Percentiles rank a stretch among this genome's conserved stretches.
These are phyloP conservation scores for Bombycilla garrulus DNA, from an alignment of 2,113 vertebrate genomes.

Conservation along the genomic window DNA sequence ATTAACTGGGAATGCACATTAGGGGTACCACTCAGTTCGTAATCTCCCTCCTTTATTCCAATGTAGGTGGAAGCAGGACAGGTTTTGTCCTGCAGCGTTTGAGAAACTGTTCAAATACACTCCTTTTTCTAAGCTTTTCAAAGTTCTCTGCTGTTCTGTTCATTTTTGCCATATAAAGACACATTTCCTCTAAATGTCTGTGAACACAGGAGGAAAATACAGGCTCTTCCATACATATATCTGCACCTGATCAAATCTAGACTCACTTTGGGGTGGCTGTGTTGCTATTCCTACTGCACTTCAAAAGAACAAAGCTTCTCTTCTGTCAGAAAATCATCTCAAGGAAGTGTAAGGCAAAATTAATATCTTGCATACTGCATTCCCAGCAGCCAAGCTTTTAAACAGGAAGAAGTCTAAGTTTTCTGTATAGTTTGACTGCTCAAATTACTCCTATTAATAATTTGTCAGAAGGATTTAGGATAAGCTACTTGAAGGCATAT, in stretches of 20 bases:
- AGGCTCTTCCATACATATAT: neutral
- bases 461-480: slow-evolving; percentile 10
- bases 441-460: slow-evolving; percentile 15
- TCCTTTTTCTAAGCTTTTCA: neutral
- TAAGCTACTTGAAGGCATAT: slow-evolving; percentile 24
- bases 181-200: neutral
- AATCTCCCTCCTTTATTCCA: neutral
- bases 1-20: neutral
- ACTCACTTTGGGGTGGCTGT: rapidly evolving
- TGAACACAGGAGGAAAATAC: neutral
- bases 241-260: neutral
- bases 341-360: neutral
- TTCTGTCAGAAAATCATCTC: neutral
- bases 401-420: neutral
- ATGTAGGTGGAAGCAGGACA: neutral
- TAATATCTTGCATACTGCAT: neutral
- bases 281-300: neutral
- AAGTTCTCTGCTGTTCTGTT: neutral
- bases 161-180: neutral
- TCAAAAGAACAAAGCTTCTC: neutral
- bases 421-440: neutral
- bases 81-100: neutral
- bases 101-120: neutral
- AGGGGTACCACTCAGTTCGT: neutral
- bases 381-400: neutral